Percentiles rank a stretch among this genome's conserved stretches.
Evolutionary conservation across 2,888 invertebrate genomes (phyloP).

Genomic region (Athripsodes cinereus): DNA sequence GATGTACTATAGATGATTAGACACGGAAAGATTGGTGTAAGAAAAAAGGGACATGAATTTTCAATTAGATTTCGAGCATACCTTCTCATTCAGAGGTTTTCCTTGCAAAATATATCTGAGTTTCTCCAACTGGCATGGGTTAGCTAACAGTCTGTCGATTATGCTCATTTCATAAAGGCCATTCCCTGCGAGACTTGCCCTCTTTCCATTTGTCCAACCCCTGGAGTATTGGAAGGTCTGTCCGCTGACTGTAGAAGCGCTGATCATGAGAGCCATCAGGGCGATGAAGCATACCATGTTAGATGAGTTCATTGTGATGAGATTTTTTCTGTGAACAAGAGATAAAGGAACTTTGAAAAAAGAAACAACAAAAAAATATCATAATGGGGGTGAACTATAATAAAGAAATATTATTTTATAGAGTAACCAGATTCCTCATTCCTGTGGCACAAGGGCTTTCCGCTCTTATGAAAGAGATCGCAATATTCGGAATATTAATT

Average conservation of each 20-base stretch:
- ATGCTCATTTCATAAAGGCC: conserved; percentile 32
- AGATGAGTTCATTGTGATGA: conserved; percentile 21
- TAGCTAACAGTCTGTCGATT: conserved; percentile 37
- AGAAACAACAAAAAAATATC: too few relatives aligned
- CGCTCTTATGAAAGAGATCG: too few relatives aligned
- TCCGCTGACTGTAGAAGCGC: conserved; percentile 34
- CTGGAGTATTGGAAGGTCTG: conserved; percentile 75
- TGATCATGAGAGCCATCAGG: conserved; percentile 15
- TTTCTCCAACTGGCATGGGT: conserved; percentile 47
- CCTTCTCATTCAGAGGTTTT: conserved; percentile 44
- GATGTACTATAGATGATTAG: too few relatives aligned
- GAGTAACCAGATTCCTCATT: too few relatives aligned
- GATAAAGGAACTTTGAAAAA: neutral
- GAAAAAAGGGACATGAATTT: too few relatives aligned
- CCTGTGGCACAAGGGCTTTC: too few relatives aligned
- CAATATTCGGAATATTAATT: too few relatives aligned
- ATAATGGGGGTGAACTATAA: too few relatives aligned
- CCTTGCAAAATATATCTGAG: conserved; percentile 48
- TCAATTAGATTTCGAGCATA: too few relatives aligned
- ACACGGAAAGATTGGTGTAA: too few relatives aligned
- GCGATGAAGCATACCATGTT: conserved; percentile 12
- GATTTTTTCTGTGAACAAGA: neutral
- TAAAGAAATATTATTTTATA: too few relatives aligned
- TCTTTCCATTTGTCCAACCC: conserved; percentile 72
- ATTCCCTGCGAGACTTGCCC: conserved; percentile 36